These are phyloP conservation scores for Megamerina dolium DNA, from an alignment of 2,888 invertebrate genomes.

Conservation along the genomic window DNA sequence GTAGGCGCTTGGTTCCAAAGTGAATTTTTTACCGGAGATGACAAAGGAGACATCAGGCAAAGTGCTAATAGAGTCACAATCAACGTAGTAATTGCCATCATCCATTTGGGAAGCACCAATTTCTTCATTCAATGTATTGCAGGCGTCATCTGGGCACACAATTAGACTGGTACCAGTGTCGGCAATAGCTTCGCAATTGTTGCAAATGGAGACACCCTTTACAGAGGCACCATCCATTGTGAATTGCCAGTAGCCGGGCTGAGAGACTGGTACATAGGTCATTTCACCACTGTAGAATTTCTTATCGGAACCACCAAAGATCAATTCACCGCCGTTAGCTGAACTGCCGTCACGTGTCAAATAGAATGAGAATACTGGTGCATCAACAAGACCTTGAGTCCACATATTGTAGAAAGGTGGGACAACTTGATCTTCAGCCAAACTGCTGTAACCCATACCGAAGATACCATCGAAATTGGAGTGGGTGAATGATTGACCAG, in stretches of 20 bases:
- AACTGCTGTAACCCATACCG: slow-evolving; percentile 80
- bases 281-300: slow-evolving; percentile 63
- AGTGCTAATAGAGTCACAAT: slow-evolving; percentile 67
- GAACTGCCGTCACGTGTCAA: slow-evolving; percentile 67
- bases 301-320: slow-evolving; percentile 88
- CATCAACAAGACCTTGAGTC: slow-evolving; percentile 61
- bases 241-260: slow-evolving; percentile 94
- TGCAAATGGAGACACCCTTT: slow-evolving; percentile 37
- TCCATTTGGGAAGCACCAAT: slow-evolving; percentile 60
- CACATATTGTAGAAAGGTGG: slow-evolving; percentile 92
- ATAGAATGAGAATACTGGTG: slow-evolving; percentile 88
- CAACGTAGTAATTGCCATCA: slow-evolving; percentile 51
- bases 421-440: slow-evolving; percentile 80
- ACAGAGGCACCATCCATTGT: background rate
- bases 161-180: slow-evolving; percentile 93
- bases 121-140: slow-evolving; percentile 61
- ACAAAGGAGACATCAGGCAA: slow-evolving; percentile 74
- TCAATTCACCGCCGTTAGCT: slow-evolving; percentile 71
- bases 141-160: slow-evolving; percentile 78
- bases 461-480: slow-evolving; percentile 97
- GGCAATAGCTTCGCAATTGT: slow-evolving; percentile 81
- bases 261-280: slow-evolving; percentile 68
- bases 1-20: slow-evolving; percentile 74
- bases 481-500: slow-evolving; percentile 88
- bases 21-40: slow-evolving; percentile 67